Evolutionary conservation across 2,888 invertebrate genomes (phyloP).

Genomic region (Ectropis crepuscularia): DNA sequence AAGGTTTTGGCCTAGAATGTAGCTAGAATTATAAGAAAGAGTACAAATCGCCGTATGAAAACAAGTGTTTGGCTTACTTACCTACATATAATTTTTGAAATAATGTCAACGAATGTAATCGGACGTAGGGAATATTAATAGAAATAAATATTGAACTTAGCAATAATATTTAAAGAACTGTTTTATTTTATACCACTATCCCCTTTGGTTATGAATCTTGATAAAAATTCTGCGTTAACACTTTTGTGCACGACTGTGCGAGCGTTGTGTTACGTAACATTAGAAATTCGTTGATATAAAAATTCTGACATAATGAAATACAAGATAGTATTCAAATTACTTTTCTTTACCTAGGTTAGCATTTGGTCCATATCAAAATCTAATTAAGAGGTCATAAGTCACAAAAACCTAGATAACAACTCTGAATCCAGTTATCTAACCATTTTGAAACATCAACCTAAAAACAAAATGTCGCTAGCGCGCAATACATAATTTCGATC

Average conservation of each 20-base stretch:
- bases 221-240: background rate
- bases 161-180: constrained; percentile 79
- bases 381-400: too few species aligned
- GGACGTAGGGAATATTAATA: constrained; percentile 83
- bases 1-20: constrained; percentile 85
- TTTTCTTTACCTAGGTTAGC: too few species aligned
- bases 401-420: background rate
- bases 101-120: constrained; percentile 85
- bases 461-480: background rate
- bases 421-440: too few species aligned
- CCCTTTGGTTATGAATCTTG: background rate
- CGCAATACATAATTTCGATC: background rate
- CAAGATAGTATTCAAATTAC: too few species aligned
- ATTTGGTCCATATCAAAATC: too few species aligned
- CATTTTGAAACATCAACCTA: background rate
- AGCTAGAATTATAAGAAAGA: constrained; percentile 84
- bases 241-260: constrained; percentile 2
- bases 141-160: constrained; percentile 85
- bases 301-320: too few species aligned
- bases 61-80: constrained; percentile 80
- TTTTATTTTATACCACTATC: constrained; percentile 58
- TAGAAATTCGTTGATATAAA: background rate
- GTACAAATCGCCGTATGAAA: constrained; percentile 82
- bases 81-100: constrained; percentile 81
- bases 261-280: background rate